Conservation (phyloP, 2,888 invertebrate genomes). For the Lasiommata megera region DNA sequence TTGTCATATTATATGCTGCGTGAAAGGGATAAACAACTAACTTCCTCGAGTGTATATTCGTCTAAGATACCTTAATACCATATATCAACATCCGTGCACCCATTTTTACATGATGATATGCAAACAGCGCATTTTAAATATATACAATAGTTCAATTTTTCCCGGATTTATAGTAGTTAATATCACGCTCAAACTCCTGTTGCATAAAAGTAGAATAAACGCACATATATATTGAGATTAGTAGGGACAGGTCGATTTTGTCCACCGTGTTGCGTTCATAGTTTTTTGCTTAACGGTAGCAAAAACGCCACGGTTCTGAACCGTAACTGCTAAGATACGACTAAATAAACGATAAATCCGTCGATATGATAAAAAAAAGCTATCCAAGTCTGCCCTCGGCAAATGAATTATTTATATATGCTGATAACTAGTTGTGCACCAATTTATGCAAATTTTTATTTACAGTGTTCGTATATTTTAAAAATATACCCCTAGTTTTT, state of each 20-base stretch:
- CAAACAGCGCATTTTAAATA: too few species aligned
- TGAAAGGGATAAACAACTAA: too few species aligned
- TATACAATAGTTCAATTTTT: too few species aligned
- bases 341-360: constrained; percentile 18
- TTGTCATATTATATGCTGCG: too few species aligned
- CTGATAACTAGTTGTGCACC: constrained; percentile 3
- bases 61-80: too few species aligned
- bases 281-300: background rate
- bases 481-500: background rate
- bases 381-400: constrained; percentile 15
- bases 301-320: background rate
- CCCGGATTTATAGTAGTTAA: too few species aligned
- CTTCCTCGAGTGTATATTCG: too few species aligned
- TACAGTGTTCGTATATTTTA: too few species aligned
- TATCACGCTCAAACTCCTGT: too few species aligned
- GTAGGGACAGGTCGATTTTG: background rate
- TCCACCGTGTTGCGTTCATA: background rate
- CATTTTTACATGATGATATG: too few species aligned
- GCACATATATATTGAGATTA: background rate
- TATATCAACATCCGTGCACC: too few species aligned
- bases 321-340: constrained; percentile 6
- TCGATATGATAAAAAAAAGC: constrained; percentile 7
- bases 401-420: constrained; percentile 22
- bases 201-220: too few species aligned
- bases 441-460: constrained; percentile 12